Percentiles rank a stretch among this genome's conserved stretches.
Conservation (phyloP, 2,113 vertebrate genomes). For the Tyto alba region DNA sequence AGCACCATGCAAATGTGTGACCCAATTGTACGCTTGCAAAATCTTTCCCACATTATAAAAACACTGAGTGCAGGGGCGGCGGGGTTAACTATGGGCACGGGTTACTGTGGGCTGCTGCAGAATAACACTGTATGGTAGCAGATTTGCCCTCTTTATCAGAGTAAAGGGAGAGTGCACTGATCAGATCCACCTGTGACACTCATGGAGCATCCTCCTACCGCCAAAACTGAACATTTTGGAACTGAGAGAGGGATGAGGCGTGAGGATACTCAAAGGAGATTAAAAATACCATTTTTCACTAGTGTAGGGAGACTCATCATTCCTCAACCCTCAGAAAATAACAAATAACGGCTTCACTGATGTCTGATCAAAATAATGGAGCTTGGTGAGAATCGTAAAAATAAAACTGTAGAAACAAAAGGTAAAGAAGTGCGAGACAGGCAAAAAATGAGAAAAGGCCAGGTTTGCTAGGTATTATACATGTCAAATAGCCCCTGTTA, state of each 20-base stretch:
- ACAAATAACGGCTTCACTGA: not conserved
- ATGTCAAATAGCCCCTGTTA: not conserved
- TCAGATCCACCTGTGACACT: not conserved
- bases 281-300: not conserved
- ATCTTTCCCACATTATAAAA: not conserved
- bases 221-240: not conserved
- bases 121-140: rapidly evolving
- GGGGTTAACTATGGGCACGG: not conserved
- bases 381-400: not conserved
- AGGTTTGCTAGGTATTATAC: not conserved
- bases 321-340: not conserved
- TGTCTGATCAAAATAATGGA: not conserved
- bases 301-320: not conserved
- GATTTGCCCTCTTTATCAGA: not conserved
- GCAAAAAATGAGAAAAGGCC: not conserved
- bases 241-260: rapidly evolving
- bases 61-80: not conserved
- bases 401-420: not conserved
- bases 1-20: not conserved
- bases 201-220: not conserved
- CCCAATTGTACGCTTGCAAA: not conserved
- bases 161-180: not conserved
- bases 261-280: not conserved
- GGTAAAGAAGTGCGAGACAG: not conserved
- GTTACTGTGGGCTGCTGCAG: not conserved